Conservation (phyloP, 2,888 invertebrate genomes). For the Stenurella melanura region DNA sequence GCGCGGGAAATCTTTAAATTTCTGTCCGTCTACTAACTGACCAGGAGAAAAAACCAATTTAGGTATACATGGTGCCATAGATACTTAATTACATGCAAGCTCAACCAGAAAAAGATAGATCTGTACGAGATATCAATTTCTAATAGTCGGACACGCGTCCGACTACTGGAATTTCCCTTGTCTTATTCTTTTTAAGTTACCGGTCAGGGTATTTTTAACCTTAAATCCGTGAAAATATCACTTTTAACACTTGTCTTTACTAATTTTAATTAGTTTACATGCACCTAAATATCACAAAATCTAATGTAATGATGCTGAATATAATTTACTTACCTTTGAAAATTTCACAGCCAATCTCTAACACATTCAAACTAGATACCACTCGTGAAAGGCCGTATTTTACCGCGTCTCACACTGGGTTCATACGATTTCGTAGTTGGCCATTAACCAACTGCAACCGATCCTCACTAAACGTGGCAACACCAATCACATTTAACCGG, state of each 20-base stretch:
- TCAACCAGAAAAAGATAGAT: conserved; percentile 6
- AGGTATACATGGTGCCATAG: not conserved
- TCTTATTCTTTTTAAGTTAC: no score
- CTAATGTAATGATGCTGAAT: not conserved
- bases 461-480: no score
- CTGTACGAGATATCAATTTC: conserved; percentile 7
- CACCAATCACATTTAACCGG: no score
- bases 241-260: not conserved
- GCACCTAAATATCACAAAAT: conserved; percentile 5
- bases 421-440: no score
- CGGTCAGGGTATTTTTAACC: no score
- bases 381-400: conserved; percentile 7
- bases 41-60: conserved; percentile 1
- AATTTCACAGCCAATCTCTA: conserved; percentile 2
- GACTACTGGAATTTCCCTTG: no score
- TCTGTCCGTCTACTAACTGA: not conserved
- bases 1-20: no score
- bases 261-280: conserved; percentile 11
- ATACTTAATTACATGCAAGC: not conserved
- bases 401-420: not conserved
- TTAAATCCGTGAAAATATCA: not conserved
- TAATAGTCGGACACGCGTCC: not conserved
- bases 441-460: no score
- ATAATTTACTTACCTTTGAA: conserved; percentile 2
- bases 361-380: conserved; percentile 11